Base-by-base conservation (phyloP, 2,888 invertebrate species). In the Lasioglossum figueresi region DNA sequence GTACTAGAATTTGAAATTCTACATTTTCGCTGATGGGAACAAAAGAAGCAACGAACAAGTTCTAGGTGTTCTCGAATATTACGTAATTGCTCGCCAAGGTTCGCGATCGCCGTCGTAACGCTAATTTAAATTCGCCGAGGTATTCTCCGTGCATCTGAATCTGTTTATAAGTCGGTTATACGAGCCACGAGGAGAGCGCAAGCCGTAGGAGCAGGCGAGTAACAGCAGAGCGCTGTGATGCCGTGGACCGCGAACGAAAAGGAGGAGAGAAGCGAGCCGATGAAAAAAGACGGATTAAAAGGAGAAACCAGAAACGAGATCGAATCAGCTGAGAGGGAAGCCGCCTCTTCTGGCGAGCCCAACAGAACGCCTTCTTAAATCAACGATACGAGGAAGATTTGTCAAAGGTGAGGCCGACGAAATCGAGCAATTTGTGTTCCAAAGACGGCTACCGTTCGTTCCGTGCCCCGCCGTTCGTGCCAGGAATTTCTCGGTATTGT, bases 281-380 rank as follows among this genome's bases (percentile, higher is more conserved):
- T 27, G 80, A 68, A 83, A 68, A 81, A 76, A 76, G 86, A 78
- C 66, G 76, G 59, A 76, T 52, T 77, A 81, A 81, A 83, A 82
- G 78, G 63, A 82, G 84, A 88, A 83, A 77, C 80, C 83, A 80
- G 83, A 88, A 87, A 84, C 80, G 79, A 89, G 90, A 88, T 86
- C 87, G 87, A 88, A 88, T 91, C 90, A 89, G 89, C 90, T 90
- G 89, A 85, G 83, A 88, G 90, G 37, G 80, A 83, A 83, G 81
- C 84, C 79, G 84, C 70, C 83, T 45, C 45, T 81, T 72, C 80
- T 43, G 71, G 77, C 40, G 74, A 75, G 73, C 83, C 71, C 66
- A 72, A 74, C 48, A 76, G 81, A 83, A 83, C 81, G 88, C 84
- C 83, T 86, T 82, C 86, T 88, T 88, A 88, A 90, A 90, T 90